Conservation (phyloP, 1,140 invertebrate genomes). For the Lasioglossum baleicum region DNA sequence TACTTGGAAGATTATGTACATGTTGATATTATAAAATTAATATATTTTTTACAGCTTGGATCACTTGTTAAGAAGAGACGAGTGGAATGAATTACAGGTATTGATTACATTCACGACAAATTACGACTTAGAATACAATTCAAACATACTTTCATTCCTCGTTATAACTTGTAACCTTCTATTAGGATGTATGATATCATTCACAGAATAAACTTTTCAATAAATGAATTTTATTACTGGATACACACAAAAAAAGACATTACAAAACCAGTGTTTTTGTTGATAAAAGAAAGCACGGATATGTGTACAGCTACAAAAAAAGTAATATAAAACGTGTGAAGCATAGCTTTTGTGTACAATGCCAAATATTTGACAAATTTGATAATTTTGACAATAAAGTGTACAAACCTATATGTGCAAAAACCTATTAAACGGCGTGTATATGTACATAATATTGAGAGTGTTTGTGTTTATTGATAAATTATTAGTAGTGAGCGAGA, state of each 20-base stretch:
- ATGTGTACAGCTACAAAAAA: not conserved
- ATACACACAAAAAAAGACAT: constrained; percentile 5
- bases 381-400: not conserved
- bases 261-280: not conserved
- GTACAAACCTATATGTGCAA: not conserved
- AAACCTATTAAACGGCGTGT: not conserved
- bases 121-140: not conserved
- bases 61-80: constrained; percentile 87
- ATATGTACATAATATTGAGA: constrained; percentile 7
- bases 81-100: constrained; percentile 78
- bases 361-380: not conserved
- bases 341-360: not conserved
- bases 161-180: constrained; percentile 17
- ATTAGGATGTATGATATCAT: constrained; percentile 12
- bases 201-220: constrained; percentile 26
- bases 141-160: not conserved
- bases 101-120: constrained; percentile 4
- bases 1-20: no score
- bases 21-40: constrained; percentile 7
- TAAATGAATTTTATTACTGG: constrained; percentile 29
- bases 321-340: not conserved
- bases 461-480: not conserved
- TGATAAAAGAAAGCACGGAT: not conserved
- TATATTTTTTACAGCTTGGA: constrained; percentile 81
- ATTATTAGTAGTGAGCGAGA: not conserved